Conservation (phyloP, 2,888 invertebrate species). For the Cephonodes hylas region DNA sequence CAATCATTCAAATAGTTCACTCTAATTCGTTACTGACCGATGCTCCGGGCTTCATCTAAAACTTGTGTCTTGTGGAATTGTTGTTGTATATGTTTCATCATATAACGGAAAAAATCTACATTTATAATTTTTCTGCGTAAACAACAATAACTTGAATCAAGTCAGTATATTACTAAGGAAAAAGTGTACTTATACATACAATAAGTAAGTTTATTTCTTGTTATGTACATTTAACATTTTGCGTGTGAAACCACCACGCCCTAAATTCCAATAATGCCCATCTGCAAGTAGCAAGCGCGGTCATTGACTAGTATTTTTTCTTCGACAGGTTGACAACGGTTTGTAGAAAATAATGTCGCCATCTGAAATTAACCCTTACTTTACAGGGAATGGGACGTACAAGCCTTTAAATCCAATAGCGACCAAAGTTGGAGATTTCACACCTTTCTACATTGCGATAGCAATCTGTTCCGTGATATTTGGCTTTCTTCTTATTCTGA, state of each 20-base stretch:
- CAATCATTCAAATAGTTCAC: background rate
- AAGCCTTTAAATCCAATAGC: constrained; percentile 57
- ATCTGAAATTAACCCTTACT: constrained; percentile 66
- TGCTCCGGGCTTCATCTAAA: background rate
- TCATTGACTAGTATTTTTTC: constrained; percentile 40
- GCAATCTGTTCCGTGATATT: constrained; percentile 88
- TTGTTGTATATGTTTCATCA: too few relatives aligned
- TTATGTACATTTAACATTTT: background rate
- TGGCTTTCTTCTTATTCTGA: constrained; percentile 86
- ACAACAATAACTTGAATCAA: too few relatives aligned
- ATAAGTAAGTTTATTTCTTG: background rate
- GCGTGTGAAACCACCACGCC: constrained; percentile 10
- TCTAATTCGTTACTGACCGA: background rate
- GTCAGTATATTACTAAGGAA: too few relatives aligned
- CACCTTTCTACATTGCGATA: constrained; percentile 92
- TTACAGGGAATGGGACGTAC: constrained; percentile 70
- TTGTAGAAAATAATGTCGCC: constrained; percentile 62
- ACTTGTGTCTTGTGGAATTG: too few relatives aligned
- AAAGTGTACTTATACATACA: background rate
- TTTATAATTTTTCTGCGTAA: too few relatives aligned
- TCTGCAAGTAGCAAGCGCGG: background rate
- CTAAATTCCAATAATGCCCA: background rate
- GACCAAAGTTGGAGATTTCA: constrained; percentile 84
- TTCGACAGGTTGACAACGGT: constrained; percentile 57
- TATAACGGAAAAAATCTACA: too few relatives aligned